Evolutionary conservation across 2,888 invertebrate genomes (phyloP).

Genomic region (Yponomeuta malinellus): DNA sequence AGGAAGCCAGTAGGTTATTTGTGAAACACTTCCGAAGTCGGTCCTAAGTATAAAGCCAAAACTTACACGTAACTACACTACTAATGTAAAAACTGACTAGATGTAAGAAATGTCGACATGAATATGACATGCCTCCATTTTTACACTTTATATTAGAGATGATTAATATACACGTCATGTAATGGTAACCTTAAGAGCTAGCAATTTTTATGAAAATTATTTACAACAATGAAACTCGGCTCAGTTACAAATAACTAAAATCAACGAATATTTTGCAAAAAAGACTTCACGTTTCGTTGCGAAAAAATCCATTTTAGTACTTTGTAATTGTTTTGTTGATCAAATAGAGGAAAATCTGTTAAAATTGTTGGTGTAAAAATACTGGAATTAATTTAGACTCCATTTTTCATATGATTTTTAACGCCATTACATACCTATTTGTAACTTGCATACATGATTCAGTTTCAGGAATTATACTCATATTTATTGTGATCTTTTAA

Average conservation of each 20-base stretch:
- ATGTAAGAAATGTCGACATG: slow-evolving; percentile 52
- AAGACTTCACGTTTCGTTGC: slow-evolving; percentile 13
- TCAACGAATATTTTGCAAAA: slow-evolving; percentile 7
- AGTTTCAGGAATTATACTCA: neutral
- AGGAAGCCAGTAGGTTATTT: neutral
- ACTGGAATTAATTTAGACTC: neutral
- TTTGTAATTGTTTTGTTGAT: neutral
- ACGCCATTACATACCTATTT: slow-evolving; percentile 11
- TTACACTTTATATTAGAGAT: slow-evolving; percentile 51
- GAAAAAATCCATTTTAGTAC: neutral
- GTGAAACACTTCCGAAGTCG: neutral
- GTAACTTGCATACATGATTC: neutral
- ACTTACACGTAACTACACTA: slow-evolving; percentile 23
- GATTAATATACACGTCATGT: slow-evolving; percentile 59
- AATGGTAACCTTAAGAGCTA: slow-evolving; percentile 51
- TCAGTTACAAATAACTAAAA: slow-evolving; percentile 12
- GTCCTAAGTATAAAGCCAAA: slow-evolving; percentile 6
- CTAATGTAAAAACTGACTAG: slow-evolving; percentile 60
- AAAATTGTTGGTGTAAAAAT: slow-evolving; percentile 14
- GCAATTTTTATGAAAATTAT: slow-evolving; percentile 44
- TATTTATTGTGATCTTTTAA: slow-evolving; percentile 4
- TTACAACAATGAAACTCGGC: slow-evolving; percentile 39
- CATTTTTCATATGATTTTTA: neutral
- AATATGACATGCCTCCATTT: slow-evolving; percentile 40
- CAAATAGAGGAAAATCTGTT: neutral